Evolutionary conservation across 1,140 invertebrate genomes (phyloP), one percentile per base, ranked within the genome.

Genomic region (Nephila pilipes): DNA sequence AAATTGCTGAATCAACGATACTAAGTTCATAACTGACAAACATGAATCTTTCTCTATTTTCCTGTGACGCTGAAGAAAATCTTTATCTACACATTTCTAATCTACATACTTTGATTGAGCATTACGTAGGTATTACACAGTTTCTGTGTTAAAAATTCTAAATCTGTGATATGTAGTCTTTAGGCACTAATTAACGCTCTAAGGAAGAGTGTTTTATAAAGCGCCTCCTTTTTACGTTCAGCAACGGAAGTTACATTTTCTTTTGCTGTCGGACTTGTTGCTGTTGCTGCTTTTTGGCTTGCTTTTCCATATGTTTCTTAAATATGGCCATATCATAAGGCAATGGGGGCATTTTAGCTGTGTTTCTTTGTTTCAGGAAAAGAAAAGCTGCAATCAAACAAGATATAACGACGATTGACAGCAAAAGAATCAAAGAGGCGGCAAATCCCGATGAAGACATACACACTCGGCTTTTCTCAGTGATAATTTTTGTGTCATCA

Each of bases 381-480:
- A 98, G 96, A 94, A 98, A 97, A 2, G 97, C 97, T 36, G 98
- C 98, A 63, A 98, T 96, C 18, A 98, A 96, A 95, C 97, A 98
- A 3, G 98, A 98, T 75, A 97, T 97, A 32, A 98, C 95, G 81
- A 99, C 95, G 75, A 98, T 97, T 79, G 96, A 97, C 54, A 98
- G 96, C 5, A 99, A 96, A 20, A 98, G 96, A 57, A 98, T 96
- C 14, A 99, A 96, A 14, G 98, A 98, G 10, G 98, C 97, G 58
- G 98, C 97, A 95, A 99, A 98, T 0, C 98, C 97, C 20, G 98
- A 97, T 2, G 98, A 98, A 1, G 98, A 98, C 97, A 99, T 98
- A 95, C 98, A 99, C 90, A 99, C 98, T 90, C 16, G 69, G 83
- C 89, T 97, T 96, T 94, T 96, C 96, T 93, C 93, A 16, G 97